Base-by-base conservation (phyloP, 2,888 invertebrate genomes). In the Mythimna vitellina region DNA sequence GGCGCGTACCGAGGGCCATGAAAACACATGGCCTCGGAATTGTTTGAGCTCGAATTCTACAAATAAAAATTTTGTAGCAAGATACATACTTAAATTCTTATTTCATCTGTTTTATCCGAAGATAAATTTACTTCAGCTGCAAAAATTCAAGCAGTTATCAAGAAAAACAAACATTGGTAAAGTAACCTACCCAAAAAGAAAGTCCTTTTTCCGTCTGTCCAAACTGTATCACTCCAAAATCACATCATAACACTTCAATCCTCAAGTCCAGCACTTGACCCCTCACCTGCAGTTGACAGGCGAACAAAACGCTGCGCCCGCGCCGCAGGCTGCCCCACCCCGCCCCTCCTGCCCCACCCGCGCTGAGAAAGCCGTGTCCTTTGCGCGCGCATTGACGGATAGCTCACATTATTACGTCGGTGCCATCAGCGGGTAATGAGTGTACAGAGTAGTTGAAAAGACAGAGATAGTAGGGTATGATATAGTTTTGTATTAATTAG, bases 301-400 rank as follows among this genome's bases (percentile, higher is more conserved):
- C 82, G 87, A 89, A 88, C 88, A 88, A 86, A 88, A 85, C 87
- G 86, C 87, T 87, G 89, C 89, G 90, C 89, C 86, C 81, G 62
- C 70, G 83, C 81, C 80, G 76, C 74, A 73, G 72, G 72, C 75
- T 65, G 65, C 72, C 73, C 76, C 80, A 63, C 75, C 86, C 85
- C 81, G 35, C n/a, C 35, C 60, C 60, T 0, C 22, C 60, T 0
- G 38, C 38, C 38, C 60, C 22, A 17, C 85, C 85, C 82, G 86
- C 84, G 89, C 91, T 94, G 94, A 91, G 94, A 95, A 93, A 93
- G 93, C 88, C 81, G 91, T 94, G 94, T 94, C 94, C 94, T 95
- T 93, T 94, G 79, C 77, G 76, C 80, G 86, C 89, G 90, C 91
- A 88, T 91, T 93, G 94, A 94, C 92, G 92, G 92, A 95, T 94